Percentiles rank a stretch among this genome's conserved stretches.
Evolutionary conservation across 1,140 invertebrate species (phyloP).

Genomic region (Bombus confusus): DNA sequence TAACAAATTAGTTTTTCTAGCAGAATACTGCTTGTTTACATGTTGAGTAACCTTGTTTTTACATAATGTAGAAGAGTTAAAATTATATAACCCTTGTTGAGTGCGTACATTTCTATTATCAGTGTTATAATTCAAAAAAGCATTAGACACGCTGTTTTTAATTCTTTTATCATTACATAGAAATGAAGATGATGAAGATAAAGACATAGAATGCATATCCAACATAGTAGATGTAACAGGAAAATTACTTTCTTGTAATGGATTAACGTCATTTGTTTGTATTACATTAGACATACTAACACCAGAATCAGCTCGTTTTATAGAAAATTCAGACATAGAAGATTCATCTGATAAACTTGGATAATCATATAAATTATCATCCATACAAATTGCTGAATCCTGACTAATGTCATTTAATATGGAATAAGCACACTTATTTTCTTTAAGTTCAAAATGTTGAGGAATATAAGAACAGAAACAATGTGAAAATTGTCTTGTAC

Average conservation of each 20-base stretch:
- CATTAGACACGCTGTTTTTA: conserved; percentile 25
- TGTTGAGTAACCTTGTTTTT: conserved; percentile 45
- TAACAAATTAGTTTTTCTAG: conserved; percentile 17
- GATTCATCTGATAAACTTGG: conserved; percentile 45
- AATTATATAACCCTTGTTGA: conserved; percentile 12
- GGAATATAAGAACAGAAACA: conserved; percentile 13
- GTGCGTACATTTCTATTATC: neutral
- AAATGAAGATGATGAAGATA: conserved; percentile 48
- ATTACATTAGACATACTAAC: conserved; percentile 63
- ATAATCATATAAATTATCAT: conserved; percentile 62
- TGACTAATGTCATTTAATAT: conserved; percentile 52
- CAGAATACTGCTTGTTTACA: conserved; percentile 23
- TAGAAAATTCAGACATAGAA: conserved; percentile 42
- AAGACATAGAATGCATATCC: conserved; percentile 54
- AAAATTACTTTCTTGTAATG: conserved; percentile 24
- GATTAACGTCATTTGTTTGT: conserved; percentile 8
- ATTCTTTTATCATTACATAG: conserved; percentile 21
- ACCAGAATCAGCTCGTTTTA: conserved; percentile 68
- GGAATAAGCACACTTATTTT: conserved; percentile 16
- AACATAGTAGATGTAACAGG: conserved; percentile 26
- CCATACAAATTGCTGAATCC: conserved; percentile 73
- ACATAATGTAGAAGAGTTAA: conserved; percentile 35
- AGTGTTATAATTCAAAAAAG: conserved; percentile 20
- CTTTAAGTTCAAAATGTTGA: conserved; percentile 21
- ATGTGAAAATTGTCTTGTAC: neutral